Base-by-base conservation (phyloP, 1,140 invertebrate species). In the Ganaspis sp. region DNA sequence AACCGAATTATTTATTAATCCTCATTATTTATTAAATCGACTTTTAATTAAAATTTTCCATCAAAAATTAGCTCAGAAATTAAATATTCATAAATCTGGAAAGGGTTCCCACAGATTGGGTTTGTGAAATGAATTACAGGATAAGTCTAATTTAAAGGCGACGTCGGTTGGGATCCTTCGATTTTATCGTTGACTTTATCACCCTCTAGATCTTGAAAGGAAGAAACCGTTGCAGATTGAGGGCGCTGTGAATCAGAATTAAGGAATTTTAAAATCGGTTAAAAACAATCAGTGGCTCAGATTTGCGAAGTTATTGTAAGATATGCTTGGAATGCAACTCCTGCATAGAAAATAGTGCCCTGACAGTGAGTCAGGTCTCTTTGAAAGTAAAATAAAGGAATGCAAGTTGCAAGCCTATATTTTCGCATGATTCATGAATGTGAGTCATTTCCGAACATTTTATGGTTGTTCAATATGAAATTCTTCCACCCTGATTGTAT, bases 81-180 rank as follows among this genome's bases (percentile, higher is more conserved):
- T 21, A 21, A 58, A 58, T 21, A 12, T 58, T 64, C 58, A 26
- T n/a, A 64, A 64, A 64, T 64, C 58, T 64, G 58, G 23, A 64
- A 64, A 29, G 26, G 23, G 23, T 64, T 64, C 23, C 58, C 58
- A 58, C 54, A 12, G 54, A 4, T 58, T 58, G 21, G 11, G 11
- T 58, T 58, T 58, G 9, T 12, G 26, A 15, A 15, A 12, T 9
- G 54, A 64, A 64, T 64, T n/a, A 64, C 58, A 34, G 26, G 58
- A 26, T 64, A n/a, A 26, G 23, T n/a, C 58, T 64, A 64, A 64
- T n/a, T 64, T 64, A 64, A 29, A 29, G 15, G 58, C 26, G 26
- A n/a, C 58, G 58, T n/a, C 26, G 0, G 58, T 29, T 34, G 0
- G 26, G 53, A 8, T 8, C 15, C 23, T 29, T 29, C 3, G 58